Evolutionary conservation across 2,797 vertebrate genomes (phyloP).

Genomic region (Okamejei kenojei): DNA sequence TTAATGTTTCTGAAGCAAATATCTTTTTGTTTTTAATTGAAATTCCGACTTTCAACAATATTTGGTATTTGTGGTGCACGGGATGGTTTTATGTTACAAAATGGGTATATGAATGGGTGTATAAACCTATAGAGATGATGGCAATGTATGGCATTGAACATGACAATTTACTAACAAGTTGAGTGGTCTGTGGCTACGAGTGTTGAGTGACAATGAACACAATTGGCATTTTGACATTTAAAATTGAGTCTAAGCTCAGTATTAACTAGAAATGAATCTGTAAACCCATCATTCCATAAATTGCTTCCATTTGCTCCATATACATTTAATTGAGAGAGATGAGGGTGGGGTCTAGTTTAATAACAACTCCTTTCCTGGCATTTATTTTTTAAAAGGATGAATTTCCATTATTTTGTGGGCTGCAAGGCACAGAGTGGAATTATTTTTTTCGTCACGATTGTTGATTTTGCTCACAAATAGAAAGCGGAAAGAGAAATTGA

Average conservation of each 20-base stretch:
- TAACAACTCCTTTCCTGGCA: background rate
- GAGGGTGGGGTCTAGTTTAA: background rate
- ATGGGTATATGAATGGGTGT: background rate
- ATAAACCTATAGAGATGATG: background rate
- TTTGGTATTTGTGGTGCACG: background rate
- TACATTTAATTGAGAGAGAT: background rate
- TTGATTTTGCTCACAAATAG: background rate
- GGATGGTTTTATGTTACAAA: background rate
- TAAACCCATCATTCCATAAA: background rate
- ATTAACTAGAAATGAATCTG: background rate
- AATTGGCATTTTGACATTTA: background rate
- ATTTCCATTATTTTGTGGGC: background rate
- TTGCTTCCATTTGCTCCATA: background rate
- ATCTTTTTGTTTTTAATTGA: background rate
- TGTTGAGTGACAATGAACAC: background rate
- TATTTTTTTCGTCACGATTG: background rate
- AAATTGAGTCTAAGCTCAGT: background rate
- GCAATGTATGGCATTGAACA: background rate
- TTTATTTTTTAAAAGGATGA: background rate
- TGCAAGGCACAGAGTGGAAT: background rate
- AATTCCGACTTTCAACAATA: background rate
- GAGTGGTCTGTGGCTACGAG: background rate
- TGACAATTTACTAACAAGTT: background rate
- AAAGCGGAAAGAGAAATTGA: too few species aligned
- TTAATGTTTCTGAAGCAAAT: background rate